Evolutionary conservation across 2,113 vertebrate genomes (phyloP).

Genomic region (Hepsetus odoe): DNA sequence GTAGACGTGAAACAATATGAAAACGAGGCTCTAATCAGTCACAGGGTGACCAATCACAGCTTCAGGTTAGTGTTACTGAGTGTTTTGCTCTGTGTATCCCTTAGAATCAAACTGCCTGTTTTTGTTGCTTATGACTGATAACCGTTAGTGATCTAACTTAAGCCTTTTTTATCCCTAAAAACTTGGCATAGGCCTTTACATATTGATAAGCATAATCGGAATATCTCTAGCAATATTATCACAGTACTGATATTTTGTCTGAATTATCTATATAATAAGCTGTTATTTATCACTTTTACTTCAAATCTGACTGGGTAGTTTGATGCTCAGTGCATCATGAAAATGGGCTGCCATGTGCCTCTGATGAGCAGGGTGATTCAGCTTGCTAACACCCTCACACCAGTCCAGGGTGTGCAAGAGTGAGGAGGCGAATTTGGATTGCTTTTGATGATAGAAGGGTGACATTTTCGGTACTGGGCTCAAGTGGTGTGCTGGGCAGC

Average conservation of each 20-base stretch:
- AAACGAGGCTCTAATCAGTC: too few relatives aligned
- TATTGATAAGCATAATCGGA: too few relatives aligned
- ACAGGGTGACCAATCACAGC: too few relatives aligned
- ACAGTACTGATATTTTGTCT: too few relatives aligned
- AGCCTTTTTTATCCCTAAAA: too few relatives aligned
- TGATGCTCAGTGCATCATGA: slow-evolving; percentile 5
- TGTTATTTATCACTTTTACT: neutral
- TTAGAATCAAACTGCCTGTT: neutral
- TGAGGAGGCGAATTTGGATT: neutral
- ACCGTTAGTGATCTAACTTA: slow-evolving; percentile 4
- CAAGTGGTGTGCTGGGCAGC: slow-evolving; percentile 35
- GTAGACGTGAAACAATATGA: too few relatives aligned
- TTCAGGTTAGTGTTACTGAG: too few relatives aligned
- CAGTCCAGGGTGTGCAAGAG: neutral
- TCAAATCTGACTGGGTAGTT: neutral
- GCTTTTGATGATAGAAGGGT: slow-evolving; percentile 21
- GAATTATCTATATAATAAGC: neutral
- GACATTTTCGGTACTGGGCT: slow-evolving; percentile 20
- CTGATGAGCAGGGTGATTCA: neutral
- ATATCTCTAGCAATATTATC: too few relatives aligned
- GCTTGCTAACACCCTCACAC: neutral
- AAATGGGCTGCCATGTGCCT: neutral
- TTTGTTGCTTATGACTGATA: slow-evolving; percentile 1
- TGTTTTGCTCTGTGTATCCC: too few relatives aligned
- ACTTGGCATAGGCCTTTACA: too few relatives aligned